Evolutionary conservation across 1,140 invertebrate species (phyloP).

Genomic region (Sycophaga agraensis): DNA sequence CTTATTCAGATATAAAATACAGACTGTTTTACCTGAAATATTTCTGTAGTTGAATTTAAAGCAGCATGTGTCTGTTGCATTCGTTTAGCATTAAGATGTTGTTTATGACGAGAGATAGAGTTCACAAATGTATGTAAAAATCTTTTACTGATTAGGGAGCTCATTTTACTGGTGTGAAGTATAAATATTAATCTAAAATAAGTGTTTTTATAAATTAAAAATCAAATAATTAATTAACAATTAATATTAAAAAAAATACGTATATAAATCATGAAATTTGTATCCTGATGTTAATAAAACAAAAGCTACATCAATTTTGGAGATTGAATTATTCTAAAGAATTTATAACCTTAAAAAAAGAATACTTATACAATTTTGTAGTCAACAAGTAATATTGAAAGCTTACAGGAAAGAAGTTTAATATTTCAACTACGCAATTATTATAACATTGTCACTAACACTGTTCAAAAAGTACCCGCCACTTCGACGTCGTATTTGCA

Average conservation of each 20-base stretch:
- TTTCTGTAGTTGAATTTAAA: constrained; percentile 41
- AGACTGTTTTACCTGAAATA: constrained; percentile 33
- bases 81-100: constrained; percentile 28
- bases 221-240: neutral
- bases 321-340: no score
- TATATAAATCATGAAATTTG: neutral
- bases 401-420: neutral
- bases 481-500: constrained; percentile 7
- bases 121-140: constrained; percentile 34
- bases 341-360: constrained; percentile 21
- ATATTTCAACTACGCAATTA: neutral
- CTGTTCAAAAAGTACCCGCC: constrained; percentile 8
- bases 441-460: neutral
- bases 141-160: constrained; percentile 38
- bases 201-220: no score
- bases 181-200: no score
- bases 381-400: neutral
- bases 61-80: constrained; percentile 43
- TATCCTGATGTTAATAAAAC: neutral
- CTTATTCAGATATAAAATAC: neutral
- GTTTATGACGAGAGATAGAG: constrained; percentile 28
- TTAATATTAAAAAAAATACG: neutral
- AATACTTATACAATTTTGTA: no score
- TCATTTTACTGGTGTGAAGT: no score
- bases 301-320: neutral